phyloP scores from a whole-genome alignment of 2,797 vertebrate genomes.

The Sarcophilus harrisii region DNA sequence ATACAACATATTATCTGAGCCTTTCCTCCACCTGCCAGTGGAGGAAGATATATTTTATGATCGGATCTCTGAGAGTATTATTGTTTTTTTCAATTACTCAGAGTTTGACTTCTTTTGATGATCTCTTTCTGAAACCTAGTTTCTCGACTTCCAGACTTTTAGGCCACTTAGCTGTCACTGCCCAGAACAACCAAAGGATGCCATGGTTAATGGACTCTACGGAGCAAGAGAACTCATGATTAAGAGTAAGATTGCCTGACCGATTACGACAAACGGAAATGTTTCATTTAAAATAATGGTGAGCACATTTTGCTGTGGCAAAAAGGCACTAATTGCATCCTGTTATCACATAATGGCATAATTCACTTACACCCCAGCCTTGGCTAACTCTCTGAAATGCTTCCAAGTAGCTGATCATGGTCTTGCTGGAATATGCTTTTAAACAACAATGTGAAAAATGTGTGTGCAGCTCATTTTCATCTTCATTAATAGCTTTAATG shows the following conservation, averaged over 20 bases:
- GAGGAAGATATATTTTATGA: not conserved
- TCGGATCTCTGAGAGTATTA: not conserved
- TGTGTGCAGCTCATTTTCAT: not conserved
- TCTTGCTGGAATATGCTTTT: constrained; percentile 8
- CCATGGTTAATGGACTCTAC: not conserved
- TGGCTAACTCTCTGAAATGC: constrained; percentile 47
- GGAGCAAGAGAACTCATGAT: not conserved
- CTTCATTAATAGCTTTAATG: constrained; percentile 35
- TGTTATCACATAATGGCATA: constrained; percentile 49
- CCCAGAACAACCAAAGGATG: not conserved
- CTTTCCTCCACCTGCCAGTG: not conserved
- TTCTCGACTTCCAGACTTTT: constrained; percentile 12
- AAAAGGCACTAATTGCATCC: constrained; percentile 44
- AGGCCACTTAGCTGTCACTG: not conserved
- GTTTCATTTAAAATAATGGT: constrained; percentile 39
- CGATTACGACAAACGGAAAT: constrained; percentile 20
- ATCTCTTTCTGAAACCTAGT: not conserved
- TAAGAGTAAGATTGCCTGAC: constrained; percentile 23
- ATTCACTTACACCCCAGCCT: constrained; percentile 18
- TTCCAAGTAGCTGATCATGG: constrained; percentile 34
- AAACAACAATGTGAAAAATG: constrained; percentile 14
- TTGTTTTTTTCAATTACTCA: not conserved
- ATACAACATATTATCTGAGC: not conserved
- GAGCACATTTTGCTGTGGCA: constrained; percentile 46
- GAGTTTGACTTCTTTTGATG: not conserved